Evolutionary conservation across 37 sponge, comb jelly and placozoan genomes (phyloP).

Genomic region (Oopsacas minuta): DNA sequence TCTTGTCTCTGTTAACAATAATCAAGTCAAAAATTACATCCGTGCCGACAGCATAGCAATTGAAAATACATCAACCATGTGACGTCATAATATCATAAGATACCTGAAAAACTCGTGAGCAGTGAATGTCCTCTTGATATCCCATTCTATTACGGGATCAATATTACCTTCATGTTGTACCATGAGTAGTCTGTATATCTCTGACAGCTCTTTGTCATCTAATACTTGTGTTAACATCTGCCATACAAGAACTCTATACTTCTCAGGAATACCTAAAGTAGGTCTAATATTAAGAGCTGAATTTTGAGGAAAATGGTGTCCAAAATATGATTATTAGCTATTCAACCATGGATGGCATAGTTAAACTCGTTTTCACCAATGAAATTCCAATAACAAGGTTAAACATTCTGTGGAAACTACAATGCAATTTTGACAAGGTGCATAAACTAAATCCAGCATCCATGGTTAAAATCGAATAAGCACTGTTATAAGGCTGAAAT

Average conservation of each 20-base stretch:
- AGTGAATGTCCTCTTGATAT: constrained; percentile 85
- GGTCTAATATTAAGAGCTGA: too few relatives aligned
- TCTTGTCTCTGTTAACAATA: background rate
- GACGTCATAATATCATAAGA: background rate
- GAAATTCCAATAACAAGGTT: background rate
- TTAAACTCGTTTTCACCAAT: too few relatives aligned
- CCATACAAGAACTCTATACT: constrained; percentile 69
- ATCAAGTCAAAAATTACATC: background rate
- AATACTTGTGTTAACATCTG: constrained; percentile 62
- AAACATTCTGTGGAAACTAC: background rate
- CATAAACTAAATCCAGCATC: too few relatives aligned
- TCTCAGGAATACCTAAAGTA: constrained; percentile 61
- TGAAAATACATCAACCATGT: background rate
- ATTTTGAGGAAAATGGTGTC: too few relatives aligned
- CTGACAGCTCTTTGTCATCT: constrained; percentile 52
- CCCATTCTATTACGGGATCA: constrained; percentile 75
- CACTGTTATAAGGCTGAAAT: too few relatives aligned
- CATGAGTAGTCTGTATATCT: constrained; percentile 61
- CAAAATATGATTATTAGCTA: too few relatives aligned
- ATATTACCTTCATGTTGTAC: constrained; percentile 66
- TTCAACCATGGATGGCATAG: too few relatives aligned
- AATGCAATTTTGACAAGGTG: too few relatives aligned
- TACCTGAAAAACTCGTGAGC: constrained; percentile 78
- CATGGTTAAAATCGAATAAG: too few relatives aligned
- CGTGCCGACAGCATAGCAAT: too few relatives aligned